Conservation (phyloP, 53 echinoderm and acorn worm species). For the Actinopyga echinites region DNA sequence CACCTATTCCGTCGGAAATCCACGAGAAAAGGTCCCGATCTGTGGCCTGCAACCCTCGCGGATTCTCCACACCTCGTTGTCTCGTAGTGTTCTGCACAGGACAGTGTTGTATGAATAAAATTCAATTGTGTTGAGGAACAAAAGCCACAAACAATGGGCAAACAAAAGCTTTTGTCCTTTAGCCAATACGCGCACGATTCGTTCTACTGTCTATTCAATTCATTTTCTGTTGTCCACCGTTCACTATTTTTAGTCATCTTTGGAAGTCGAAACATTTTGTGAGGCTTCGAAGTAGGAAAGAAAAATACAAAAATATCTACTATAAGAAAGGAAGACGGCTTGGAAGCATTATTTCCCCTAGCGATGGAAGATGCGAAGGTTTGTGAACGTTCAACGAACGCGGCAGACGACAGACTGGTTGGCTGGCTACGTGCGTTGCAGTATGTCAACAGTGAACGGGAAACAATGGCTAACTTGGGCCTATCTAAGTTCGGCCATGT, state of each 20-base stretch:
- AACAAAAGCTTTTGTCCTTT: constrained; percentile 48
- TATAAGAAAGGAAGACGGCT: constrained; percentile 24
- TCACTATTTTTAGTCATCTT: constrained; percentile 32
- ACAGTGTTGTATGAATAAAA: constrained; percentile 27
- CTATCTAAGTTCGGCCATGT: constrained; percentile 36
- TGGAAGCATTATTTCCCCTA: constrained; percentile 17
- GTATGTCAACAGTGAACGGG: constrained; percentile 30
- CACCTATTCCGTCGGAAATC: constrained; percentile 8
- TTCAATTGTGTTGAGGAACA: constrained; percentile 43
- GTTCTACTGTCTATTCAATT: constrained; percentile 31
- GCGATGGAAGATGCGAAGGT: constrained; percentile 2
- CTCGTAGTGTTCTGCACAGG: constrained; percentile 10
- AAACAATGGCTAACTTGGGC: constrained; percentile 35
- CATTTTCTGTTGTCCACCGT: constrained; percentile 2
- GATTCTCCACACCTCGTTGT: constrained; percentile 29
- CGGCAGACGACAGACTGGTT: neutral
- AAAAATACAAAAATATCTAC: neutral
- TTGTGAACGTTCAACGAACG: constrained; percentile 15
- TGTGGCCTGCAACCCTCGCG: neutral
- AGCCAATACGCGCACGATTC: constrained; percentile 36
- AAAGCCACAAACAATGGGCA: constrained; percentile 41
- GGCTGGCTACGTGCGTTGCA: constrained; percentile 14
- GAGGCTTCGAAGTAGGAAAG: too few relatives aligned
- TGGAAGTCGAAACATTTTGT: constrained; percentile 4
- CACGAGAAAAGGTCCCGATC: constrained; percentile 19